Conservation (phyloP, 2,113 vertebrate genomes). For the Corythoichthys haematopterus region DNA sequence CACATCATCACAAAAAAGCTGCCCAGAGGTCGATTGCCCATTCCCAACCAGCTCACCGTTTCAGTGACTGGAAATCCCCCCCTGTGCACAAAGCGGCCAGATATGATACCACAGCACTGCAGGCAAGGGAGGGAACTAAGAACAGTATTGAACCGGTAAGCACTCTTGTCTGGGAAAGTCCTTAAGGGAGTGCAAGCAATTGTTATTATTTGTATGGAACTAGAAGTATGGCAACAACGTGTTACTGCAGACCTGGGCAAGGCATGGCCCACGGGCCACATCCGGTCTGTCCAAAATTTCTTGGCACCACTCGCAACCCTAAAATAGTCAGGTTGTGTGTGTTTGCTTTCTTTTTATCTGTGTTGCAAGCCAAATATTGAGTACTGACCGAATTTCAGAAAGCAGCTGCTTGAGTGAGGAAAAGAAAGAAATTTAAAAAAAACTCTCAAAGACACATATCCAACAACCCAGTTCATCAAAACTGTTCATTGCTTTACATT, state of each 20-base stretch:
- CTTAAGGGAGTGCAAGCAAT: slow-evolving; percentile 69
- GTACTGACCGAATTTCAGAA: too few species aligned
- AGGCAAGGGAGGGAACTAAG: slow-evolving; percentile 70
- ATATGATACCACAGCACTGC: slow-evolving; percentile 75
- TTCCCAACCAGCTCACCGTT: slow-evolving; percentile 76
- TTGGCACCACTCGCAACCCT: slow-evolving; percentile 34
- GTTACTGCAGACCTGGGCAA: slow-evolving; percentile 54
- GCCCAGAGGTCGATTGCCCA: slow-evolving; percentile 65
- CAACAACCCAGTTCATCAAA: too few species aligned
- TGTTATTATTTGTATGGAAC: slow-evolving; percentile 65
- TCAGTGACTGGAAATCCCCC: slow-evolving; percentile 77
- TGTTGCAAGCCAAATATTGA: too few species aligned
- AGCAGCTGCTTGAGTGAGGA: too few species aligned
- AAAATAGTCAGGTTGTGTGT: slow-evolving; percentile 22
- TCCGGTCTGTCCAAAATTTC: slow-evolving; percentile 15
- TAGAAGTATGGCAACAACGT: slow-evolving; percentile 51
- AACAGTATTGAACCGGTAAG: slow-evolving; percentile 67
- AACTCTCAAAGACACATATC: too few species aligned
- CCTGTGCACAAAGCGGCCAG: slow-evolving; percentile 70
- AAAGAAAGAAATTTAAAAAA: too few species aligned
- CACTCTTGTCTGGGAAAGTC: slow-evolving; percentile 71
- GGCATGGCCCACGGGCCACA: slow-evolving; percentile 20
- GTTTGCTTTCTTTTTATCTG: too few species aligned
- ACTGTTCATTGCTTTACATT: too few species aligned
- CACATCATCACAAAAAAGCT: slow-evolving; percentile 65